Base-by-base conservation (phyloP, 2,888 invertebrate genomes). In the Andrena praecox region DNA sequence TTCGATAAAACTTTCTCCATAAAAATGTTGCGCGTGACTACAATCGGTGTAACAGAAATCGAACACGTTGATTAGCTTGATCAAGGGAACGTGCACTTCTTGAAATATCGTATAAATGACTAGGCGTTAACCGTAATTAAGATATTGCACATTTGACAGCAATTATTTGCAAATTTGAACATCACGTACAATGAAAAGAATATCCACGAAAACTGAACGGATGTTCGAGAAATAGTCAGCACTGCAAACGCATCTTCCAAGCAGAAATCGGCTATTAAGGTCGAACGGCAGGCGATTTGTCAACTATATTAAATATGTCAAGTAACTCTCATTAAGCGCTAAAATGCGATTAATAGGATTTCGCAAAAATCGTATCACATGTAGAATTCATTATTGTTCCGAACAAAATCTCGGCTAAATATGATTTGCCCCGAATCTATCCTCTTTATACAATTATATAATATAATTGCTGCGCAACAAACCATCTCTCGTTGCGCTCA, bases 311-410 rank as follows among this genome's bases (percentile, higher is more conserved):
- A 20, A 56, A 77, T 27, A 73, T 27, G 33, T 50, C n/a, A 62
- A 74, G 29, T 66, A 69, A 80, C 20, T 50, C 71, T 24, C 56
- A 16, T 12, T 54, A 72, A 68, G 66, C 62, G 27, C 50, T 48
- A 68, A 64, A 42, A 70, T 77, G 42, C 69, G 77, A 72, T 50
- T 59, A 60, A 52, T 75, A 74, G 48, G 50, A 80, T 27, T 77
- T 71, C 60, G 27, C 42, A 20, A 70, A 82, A 70, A 42, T 73
- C 27, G 54, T 82, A 82, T 77, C 83, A 82, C 77, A 82, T 77
- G 77, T 71, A 68, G 77, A 82, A 74, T 71, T 56, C 66, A 64
- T 71, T 77, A 77, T 77, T 64, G 77, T 82, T 82, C 62, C 70
- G 67, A 77, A 70, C 35, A 67, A 82, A 77, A 20, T 20, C 59